These are phyloP conservation scores for Spea hammondii DNA, from an alignment of 2,797 vertebrate species.

Conservation along the genomic window DNA sequence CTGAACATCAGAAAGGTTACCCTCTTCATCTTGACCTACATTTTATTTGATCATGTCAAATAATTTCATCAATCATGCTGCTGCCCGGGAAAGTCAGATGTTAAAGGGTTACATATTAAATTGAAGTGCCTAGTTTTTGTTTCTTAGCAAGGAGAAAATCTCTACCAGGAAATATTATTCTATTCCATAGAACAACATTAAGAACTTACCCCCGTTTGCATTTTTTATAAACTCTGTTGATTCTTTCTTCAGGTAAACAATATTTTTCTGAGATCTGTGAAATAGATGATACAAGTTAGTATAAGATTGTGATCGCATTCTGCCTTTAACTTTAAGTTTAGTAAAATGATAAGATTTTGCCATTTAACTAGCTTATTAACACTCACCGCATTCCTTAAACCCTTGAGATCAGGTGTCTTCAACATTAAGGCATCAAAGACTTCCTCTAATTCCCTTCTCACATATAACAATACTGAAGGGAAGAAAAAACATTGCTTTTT, in stretches of 20 bases:
- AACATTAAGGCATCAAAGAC: conserved; percentile 97
- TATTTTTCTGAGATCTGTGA: conserved; percentile 96
- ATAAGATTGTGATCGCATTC: background rate
- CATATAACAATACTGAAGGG: conserved; percentile 84
- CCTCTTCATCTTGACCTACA: too few relatives aligned
- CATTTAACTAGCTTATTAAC: background rate
- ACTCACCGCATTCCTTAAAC: conserved; percentile 89
- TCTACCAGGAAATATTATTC: too few relatives aligned
- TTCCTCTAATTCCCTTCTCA: conserved; percentile 83
- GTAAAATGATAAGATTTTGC: too few relatives aligned
- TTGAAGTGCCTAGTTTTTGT: too few relatives aligned
- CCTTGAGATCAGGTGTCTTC: conserved; percentile 84
- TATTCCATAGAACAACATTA: background rate
- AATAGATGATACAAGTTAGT: background rate
- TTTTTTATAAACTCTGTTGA: conserved; percentile 97
- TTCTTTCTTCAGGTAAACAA: conserved; percentile 85
- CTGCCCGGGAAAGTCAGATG: too few relatives aligned
- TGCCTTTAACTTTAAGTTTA: too few relatives aligned
- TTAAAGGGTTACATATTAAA: too few relatives aligned
- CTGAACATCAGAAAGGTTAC: too few relatives aligned
- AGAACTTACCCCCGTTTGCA: conserved; percentile 96
- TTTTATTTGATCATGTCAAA: too few relatives aligned
- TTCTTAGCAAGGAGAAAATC: too few relatives aligned
- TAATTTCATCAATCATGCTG: too few relatives aligned
- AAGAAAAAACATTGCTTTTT: background rate